Conservation (phyloP, 2,888 invertebrate species). For the Dasysyrphus tricinctus region DNA sequence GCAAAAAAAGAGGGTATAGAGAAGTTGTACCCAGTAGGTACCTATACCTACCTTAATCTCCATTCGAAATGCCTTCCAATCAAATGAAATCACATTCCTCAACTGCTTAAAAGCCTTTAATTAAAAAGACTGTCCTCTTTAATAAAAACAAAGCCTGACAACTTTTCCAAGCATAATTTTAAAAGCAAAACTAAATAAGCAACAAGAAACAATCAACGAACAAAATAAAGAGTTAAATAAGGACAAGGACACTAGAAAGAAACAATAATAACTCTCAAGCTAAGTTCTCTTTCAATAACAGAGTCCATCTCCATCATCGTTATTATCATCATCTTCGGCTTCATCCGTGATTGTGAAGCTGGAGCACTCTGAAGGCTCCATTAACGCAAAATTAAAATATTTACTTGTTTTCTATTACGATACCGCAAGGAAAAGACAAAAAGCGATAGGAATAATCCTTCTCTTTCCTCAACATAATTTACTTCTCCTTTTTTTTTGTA, state of each 20-base stretch:
- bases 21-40: background rate
- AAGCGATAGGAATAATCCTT: constrained; percentile 18
- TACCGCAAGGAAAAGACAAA: constrained; percentile 32
- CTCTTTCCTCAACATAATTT: constrained; percentile 17
- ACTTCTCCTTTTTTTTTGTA: background rate
- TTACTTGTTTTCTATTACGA: constrained; percentile 69
- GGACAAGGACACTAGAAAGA: constrained; percentile 55
- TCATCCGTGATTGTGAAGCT: background rate
- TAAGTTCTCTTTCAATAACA: constrained; percentile 53
- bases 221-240: constrained; percentile 45
- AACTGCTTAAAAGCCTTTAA: constrained; percentile 59
- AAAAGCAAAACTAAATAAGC: constrained; percentile 35
- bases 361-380: constrained; percentile 57
- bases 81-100: constrained; percentile 64
- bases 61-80: constrained; percentile 38
- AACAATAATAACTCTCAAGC: constrained; percentile 26
- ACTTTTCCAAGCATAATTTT: constrained; percentile 48
- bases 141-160: constrained; percentile 57
- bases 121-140: constrained; percentile 64
- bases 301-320: constrained; percentile 57
- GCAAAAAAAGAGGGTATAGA: background rate
- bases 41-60: background rate
- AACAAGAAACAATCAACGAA: constrained; percentile 45
- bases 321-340: constrained; percentile 12
- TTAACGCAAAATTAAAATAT: constrained; percentile 75